These are phyloP conservation scores for Octomys mimax DNA, from an alignment of 2,797 vertebrate genomes.

Conservation along the genomic window DNA sequence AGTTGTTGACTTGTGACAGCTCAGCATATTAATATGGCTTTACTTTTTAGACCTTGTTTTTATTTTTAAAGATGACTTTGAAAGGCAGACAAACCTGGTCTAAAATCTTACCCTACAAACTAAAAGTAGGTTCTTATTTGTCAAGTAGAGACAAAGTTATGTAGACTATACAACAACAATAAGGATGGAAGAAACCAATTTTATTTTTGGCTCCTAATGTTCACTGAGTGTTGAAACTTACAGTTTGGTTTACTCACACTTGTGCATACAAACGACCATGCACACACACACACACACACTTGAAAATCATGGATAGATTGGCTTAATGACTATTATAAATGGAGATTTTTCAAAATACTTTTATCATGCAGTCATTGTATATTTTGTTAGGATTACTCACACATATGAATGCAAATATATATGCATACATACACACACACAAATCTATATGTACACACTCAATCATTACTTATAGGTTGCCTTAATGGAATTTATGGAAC, in stretches of 20 bases:
- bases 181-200: neutral
- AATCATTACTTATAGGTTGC: neutral
- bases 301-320: neutral
- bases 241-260: neutral
- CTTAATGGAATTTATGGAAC: neutral
- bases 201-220: neutral
- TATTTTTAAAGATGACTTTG: neutral
- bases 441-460: neutral
- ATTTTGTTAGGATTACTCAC: neutral
- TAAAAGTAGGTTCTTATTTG: neutral
- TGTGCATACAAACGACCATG: neutral
- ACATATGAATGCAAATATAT: neutral
- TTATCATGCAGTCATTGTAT: neutral
- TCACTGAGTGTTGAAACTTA: neutral
- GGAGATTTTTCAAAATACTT: neutral
- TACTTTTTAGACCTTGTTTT: too few relatives aligned
- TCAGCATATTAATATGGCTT: too few relatives aligned
- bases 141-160: neutral
- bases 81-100: neutral
- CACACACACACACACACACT: neutral
- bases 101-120: neutral
- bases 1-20: too few relatives aligned
- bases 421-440: neutral
- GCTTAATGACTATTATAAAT: neutral
- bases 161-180: accelerated